Base-by-base conservation (phyloP, 1,140 invertebrate genomes). In the Cydia fagiglandana region DNA sequence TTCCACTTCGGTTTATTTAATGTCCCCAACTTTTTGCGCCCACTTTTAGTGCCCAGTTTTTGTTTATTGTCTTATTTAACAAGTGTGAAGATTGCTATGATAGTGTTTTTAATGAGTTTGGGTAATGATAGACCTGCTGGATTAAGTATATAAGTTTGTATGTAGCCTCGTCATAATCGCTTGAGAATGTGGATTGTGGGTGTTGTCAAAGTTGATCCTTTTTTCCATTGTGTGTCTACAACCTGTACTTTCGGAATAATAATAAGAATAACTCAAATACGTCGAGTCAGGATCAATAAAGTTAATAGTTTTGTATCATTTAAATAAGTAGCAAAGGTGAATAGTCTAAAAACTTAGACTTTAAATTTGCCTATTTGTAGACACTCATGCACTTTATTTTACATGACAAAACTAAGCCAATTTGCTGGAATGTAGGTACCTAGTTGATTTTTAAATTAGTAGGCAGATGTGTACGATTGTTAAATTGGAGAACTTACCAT, bases 1-100 rank as follows among this genome's bases (percentile, higher is more conserved):
- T 38, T 17, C 66, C 66, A 70, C 66, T 38, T 70, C 66, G n/a
- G 15, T 70, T 70, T 70, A 70, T 70, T 70, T 70, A 38, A 38
- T 70, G 66, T 70, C 66, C 66, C 66, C 66, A 70, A 70, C 30
- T 70, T 70, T 70, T 70, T 70, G 34, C 34, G 30, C n/a, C 66
- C 28, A 41, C 9, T 70, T 70, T 68, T 70, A 6, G 34, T 34
- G 34, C 34, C 34, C 64, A 30, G 64, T 66, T 66, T 66, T 66
- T 70, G n/a, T 34, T 41, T 70, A 70, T 70, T 70, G 66, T 70
- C 34, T 17, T 70, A 70, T 38, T 70, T 45, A 70, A 70, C 66
- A 70, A 70, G 66, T 70, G 66, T 70, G 66, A 70, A 70, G 66
- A 70, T 70, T 38, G 66, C 66, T 34, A 38, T 38, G 34, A 70